phyloP scores from a whole-genome alignment of 2,888 invertebrate species.

The Tineola bisselliella region DNA sequence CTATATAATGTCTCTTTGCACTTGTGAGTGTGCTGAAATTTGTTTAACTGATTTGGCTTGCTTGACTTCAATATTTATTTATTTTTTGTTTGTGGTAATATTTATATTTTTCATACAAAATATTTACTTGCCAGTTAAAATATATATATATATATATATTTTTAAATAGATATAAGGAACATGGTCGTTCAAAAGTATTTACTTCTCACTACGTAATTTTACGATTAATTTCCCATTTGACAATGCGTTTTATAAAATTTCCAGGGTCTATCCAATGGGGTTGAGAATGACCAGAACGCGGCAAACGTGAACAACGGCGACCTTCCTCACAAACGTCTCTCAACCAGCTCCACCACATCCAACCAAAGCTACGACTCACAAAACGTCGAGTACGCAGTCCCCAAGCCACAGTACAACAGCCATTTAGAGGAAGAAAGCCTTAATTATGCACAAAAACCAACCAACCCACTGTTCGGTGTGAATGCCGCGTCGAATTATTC shows the following conservation, averaged over 20 bases:
- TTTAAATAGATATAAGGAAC: background rate
- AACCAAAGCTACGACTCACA: slow-evolving; percentile 56
- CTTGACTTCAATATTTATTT: too few relatives aligned
- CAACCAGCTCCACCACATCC: slow-evolving; percentile 53
- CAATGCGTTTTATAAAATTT: slow-evolving; percentile 19
- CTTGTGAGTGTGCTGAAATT: too few relatives aligned
- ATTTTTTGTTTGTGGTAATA: too few relatives aligned
- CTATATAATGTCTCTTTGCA: too few relatives aligned
- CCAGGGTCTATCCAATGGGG: slow-evolving; percentile 60
- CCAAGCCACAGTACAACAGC: slow-evolving; percentile 45
- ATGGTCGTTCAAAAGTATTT: background rate
- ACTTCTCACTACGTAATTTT: too few relatives aligned
- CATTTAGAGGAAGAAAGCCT: slow-evolving; percentile 34
- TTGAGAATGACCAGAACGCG: slow-evolving; percentile 58
- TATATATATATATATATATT: too few relatives aligned
- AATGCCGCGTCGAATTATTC: slow-evolving; percentile 61
- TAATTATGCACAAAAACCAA: slow-evolving; percentile 37
- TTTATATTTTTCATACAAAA: too few relatives aligned
- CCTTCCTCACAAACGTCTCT: slow-evolving; percentile 48
- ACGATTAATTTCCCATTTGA: too few relatives aligned
- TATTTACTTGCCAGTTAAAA: too few relatives aligned
- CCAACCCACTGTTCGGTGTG: slow-evolving; percentile 59
- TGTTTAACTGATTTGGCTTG: too few relatives aligned
- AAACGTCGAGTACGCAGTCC: slow-evolving; percentile 49
- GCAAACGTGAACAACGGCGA: slow-evolving; percentile 42